Evolutionary conservation across 2,113 vertebrate genomes (phyloP).

Genomic region (Numida meleagris): DNA sequence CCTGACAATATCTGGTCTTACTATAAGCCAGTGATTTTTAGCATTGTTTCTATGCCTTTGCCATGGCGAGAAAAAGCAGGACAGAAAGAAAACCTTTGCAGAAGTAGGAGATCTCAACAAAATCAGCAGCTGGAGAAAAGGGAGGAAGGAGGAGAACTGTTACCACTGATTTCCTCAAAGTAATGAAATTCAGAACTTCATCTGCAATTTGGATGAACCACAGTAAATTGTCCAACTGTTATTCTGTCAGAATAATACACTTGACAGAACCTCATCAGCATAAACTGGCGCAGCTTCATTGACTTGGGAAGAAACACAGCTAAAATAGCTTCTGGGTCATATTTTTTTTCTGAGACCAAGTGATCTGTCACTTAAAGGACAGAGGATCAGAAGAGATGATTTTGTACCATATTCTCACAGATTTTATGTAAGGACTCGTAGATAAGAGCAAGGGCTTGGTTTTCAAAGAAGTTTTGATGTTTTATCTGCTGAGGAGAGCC

Average conservation of each 20-base stretch:
- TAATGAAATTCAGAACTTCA: not conserved
- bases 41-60: not conserved
- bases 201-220: constrained; percentile 26
- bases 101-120: constrained; percentile 9
- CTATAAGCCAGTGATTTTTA: not conserved
- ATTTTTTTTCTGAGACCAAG: not conserved
- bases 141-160: not conserved
- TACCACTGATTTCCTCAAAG: not conserved
- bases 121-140: not conserved
- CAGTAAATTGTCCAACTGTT: constrained; percentile 46
- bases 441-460: not conserved
- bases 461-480: not conserved
- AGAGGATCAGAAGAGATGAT: not conserved
- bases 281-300: not conserved
- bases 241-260: constrained; percentile 35
- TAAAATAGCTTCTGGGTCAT: not conserved
- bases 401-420: not conserved
- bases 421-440: not conserved
- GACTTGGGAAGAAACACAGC: not conserved
- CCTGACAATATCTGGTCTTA: not conserved
- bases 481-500: not conserved
- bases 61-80: not conserved
- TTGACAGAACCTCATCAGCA: constrained; percentile 37
- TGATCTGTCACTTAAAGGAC: not conserved
- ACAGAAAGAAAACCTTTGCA: not conserved